Evolutionary conservation across 2,797 vertebrate genomes (phyloP).

Genomic region (Arremon aurantiirostris): DNA sequence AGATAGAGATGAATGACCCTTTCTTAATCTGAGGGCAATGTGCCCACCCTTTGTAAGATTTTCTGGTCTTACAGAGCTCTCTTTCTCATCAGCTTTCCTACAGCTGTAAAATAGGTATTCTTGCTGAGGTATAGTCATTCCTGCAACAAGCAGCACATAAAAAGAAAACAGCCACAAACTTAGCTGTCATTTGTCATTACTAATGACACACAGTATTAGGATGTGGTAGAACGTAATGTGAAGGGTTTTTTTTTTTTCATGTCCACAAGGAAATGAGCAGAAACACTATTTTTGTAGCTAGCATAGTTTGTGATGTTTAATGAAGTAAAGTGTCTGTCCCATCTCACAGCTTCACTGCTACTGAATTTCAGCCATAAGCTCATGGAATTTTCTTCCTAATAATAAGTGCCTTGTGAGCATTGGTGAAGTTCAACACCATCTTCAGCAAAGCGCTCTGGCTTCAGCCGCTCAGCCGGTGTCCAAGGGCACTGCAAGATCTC

Average conservation of each 20-base stretch:
- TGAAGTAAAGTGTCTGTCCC: neutral
- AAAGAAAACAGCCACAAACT: constrained; percentile 25
- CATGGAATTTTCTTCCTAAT: neutral
- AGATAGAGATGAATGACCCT: neutral
- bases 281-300: neutral
- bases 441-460: neutral
- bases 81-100: neutral
- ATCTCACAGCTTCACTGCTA: neutral
- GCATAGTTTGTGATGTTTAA: neutral
- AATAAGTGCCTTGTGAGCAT: neutral
- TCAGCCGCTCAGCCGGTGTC: neutral
- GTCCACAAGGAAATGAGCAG: neutral
- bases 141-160: neutral
- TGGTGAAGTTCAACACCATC: neutral
- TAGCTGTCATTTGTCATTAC: neutral
- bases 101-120: neutral
- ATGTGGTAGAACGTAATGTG: neutral
- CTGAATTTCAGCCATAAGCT: neutral
- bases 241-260: neutral
- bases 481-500: neutral
- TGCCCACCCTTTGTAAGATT: neutral
- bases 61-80: neutral
- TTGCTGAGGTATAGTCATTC: neutral
- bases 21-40: neutral
- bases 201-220: constrained; percentile 22